Evolutionary conservation across 2,888 invertebrate species (phyloP).

Genomic region (Yponomeuta malinellus): DNA sequence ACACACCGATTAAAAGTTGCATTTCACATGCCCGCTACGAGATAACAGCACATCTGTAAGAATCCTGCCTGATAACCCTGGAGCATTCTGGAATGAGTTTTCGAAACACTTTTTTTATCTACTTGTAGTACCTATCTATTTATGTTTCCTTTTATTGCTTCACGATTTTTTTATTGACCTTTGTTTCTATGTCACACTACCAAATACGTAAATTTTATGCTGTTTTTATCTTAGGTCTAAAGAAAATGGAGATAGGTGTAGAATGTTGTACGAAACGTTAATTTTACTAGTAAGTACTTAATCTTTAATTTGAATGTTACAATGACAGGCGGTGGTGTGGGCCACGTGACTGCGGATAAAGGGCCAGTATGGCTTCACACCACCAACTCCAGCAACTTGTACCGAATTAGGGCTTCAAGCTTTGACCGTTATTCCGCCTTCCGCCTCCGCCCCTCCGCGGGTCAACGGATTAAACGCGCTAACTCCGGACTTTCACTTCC

Average conservation of each 20-base stretch:
- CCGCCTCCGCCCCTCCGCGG: background rate
- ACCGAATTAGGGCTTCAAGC: constrained; percentile 59
- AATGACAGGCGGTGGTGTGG: no score
- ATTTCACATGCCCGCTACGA: constrained; percentile 50
- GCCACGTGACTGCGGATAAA: no score
- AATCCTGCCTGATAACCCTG: constrained; percentile 25
- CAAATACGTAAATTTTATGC: no score
- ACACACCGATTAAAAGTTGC: constrained; percentile 58
- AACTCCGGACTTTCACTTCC: constrained; percentile 8
- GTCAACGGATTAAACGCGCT: constrained; percentile 10
- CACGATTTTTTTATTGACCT: background rate
- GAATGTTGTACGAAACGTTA: no score
- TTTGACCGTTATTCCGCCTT: background rate
- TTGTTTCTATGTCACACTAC: no score
- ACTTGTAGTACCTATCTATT: background rate
- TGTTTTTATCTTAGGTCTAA: no score
- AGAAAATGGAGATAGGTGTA: no score
- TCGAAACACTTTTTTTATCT: constrained; percentile 18
- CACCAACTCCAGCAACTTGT: constrained; percentile 52
- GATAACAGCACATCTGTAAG: constrained; percentile 51
- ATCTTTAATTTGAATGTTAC: no score
- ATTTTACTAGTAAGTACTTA: no score
- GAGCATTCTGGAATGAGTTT: constrained; percentile 35
- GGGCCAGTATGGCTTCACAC: constrained; percentile 52
- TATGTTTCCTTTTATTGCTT: background rate